Evolutionary conservation across 2,113 vertebrate genomes (phyloP).

Genomic region (Diphyllodes magnificus): DNA sequence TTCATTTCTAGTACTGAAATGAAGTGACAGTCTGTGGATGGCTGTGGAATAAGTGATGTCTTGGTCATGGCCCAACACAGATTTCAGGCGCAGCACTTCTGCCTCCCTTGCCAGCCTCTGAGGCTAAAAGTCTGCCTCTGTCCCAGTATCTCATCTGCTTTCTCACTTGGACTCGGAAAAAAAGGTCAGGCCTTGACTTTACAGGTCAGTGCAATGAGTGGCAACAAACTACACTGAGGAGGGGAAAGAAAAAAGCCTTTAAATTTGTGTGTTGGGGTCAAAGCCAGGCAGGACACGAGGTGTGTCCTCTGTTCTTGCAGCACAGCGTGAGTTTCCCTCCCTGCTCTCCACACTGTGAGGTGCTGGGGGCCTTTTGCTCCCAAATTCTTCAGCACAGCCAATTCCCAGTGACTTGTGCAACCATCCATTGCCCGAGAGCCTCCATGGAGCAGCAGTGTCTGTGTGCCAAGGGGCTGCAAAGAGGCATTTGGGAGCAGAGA

Average conservation of each 20-base stretch:
- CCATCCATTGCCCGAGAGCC: background rate
- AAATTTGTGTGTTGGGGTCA: background rate
- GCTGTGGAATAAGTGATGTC: conserved; percentile 9
- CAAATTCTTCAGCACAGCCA: background rate
- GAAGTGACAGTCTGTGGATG: conserved; percentile 32
- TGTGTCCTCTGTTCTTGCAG: background rate
- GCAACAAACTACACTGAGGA: background rate
- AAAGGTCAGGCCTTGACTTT: conserved; percentile 43
- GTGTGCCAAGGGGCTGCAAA: background rate
- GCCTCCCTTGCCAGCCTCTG: conserved; percentile 54
- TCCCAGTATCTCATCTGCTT: conserved; percentile 55
- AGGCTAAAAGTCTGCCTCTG: conserved; percentile 61
- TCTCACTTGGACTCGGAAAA: conserved; percentile 15
- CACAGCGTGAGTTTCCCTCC: background rate
- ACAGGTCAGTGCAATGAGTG: conserved; percentile 29
- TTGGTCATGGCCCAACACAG: conserved; percentile 35
- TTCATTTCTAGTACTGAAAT: background rate
- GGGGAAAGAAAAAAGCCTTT: background rate
- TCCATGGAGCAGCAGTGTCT: background rate
- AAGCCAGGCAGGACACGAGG: background rate
- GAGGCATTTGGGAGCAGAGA: background rate
- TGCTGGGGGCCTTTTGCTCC: background rate
- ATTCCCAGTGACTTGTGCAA: rapidly evolving
- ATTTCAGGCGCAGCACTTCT: conserved; percentile 47
- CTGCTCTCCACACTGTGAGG: background rate